Conservation (phyloP, 1,140 invertebrate genomes). For the Hermetia illucens region DNA sequence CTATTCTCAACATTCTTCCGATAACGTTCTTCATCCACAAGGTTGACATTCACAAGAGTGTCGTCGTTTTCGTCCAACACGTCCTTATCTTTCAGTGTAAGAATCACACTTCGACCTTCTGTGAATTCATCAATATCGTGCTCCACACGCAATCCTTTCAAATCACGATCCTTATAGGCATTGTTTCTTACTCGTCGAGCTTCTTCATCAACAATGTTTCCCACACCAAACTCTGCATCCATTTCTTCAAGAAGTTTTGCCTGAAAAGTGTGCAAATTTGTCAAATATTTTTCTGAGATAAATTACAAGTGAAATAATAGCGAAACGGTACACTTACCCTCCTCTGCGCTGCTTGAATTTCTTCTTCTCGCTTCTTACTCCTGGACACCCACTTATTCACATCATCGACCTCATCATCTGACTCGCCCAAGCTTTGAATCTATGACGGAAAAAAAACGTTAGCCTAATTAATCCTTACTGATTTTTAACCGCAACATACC, state of each 20-base stretch:
- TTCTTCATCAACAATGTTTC: constrained; percentile 67
- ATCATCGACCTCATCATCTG: constrained; percentile 64
- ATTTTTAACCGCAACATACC: too few species aligned
- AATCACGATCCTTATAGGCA: constrained; percentile 51
- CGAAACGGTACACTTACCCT: constrained; percentile 48
- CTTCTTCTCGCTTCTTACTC: constrained; percentile 58
- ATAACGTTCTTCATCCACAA: constrained; percentile 84
- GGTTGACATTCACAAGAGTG: constrained; percentile 90
- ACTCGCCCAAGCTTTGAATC: constrained; percentile 56
- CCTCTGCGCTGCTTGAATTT: constrained; percentile 75
- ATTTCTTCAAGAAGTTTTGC: constrained; percentile 88
- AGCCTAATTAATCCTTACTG: background rate
- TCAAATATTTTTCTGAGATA: background rate
- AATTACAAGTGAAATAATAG: background rate
- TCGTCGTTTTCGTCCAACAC: constrained; percentile 82
- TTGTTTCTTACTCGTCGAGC: constrained; percentile 42
- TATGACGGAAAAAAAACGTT: constrained; percentile 22
- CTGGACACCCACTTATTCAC: constrained; percentile 68
- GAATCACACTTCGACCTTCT: constrained; percentile 73
- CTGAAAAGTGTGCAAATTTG: too few species aligned
- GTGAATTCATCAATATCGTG: constrained; percentile 67
- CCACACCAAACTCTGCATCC: constrained; percentile 88
- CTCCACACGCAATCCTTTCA: constrained; percentile 76
- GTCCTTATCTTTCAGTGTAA: constrained; percentile 88
- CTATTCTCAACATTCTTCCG: constrained; percentile 77